Conservation (phyloP, 2,113 vertebrate genomes). For the Lophura nycthemera region DNA sequence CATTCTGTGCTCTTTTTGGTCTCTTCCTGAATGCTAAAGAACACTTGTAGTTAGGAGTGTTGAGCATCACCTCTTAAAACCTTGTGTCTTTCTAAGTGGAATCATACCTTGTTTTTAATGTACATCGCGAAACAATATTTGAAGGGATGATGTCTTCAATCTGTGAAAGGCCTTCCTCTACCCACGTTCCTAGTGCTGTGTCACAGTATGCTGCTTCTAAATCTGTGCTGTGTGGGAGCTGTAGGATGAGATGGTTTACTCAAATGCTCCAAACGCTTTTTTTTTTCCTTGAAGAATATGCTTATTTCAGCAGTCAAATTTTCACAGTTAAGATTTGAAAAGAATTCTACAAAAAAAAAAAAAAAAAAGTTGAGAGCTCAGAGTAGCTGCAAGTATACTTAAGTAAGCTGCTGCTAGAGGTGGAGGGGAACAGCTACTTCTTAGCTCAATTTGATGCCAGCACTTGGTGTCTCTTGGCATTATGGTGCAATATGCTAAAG, state of each 20-base stretch:
- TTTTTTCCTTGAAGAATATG: neutral
- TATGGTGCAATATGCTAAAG: neutral
- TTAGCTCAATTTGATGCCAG: neutral
- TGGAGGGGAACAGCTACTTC: neutral
- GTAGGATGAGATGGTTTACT: neutral
- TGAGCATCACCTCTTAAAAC: neutral
- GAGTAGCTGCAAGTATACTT: neutral
- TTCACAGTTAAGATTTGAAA: neutral
- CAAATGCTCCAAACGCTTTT: neutral
- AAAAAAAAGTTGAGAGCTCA: neutral
- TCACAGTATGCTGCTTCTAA: rapidly evolving
- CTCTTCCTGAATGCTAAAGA: neutral
- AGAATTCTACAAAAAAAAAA: neutral
- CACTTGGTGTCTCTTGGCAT: rapidly evolving
- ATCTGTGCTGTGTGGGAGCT: neutral
- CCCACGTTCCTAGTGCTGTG: neutral
- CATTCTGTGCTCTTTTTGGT: neutral
- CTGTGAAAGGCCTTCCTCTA: neutral
- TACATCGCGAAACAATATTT: rapidly evolving
- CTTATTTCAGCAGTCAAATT: neutral
- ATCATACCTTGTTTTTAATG: neutral
- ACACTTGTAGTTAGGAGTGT: neutral
- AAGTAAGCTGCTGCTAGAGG: neutral
- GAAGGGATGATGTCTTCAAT: neutral
- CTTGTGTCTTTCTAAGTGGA: neutral